Evolutionary conservation across 2,797 vertebrate species (phyloP).

Genomic region (Limosa lapponica): DNA sequence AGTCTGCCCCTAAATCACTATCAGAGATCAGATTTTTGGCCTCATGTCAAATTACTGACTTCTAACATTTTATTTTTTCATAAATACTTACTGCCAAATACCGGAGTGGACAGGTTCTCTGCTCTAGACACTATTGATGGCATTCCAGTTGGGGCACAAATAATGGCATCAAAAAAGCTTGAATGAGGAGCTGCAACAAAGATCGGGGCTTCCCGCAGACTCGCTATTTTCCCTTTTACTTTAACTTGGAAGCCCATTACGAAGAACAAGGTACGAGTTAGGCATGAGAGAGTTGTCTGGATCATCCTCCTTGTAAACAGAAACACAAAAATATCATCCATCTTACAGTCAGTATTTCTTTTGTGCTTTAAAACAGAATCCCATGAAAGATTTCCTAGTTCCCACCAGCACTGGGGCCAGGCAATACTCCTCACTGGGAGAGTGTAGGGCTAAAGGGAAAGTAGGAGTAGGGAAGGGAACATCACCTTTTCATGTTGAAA

Average conservation of each 20-base stretch:
- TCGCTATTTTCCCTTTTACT: constrained; percentile 85
- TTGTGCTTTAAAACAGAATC: neutral
- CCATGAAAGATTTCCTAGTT: neutral
- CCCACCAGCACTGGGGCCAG: neutral
- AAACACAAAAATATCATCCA: neutral
- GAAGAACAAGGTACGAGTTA: constrained; percentile 86
- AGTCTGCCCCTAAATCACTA: neutral
- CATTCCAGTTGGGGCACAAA: constrained; percentile 87
- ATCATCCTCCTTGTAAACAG: constrained; percentile 71
- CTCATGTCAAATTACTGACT: neutral
- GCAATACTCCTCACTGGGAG: rapidly evolving
- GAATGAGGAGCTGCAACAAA: constrained; percentile 94
- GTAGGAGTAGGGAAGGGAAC: neutral
- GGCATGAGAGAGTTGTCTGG: constrained; percentile 72
- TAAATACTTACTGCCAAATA: constrained; percentile 92
- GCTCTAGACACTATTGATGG: constrained; percentile 91
- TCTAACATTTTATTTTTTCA: neutral
- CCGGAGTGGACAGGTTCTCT: constrained; percentile 87
- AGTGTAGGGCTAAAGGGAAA: neutral
- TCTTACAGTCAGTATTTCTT: neutral
- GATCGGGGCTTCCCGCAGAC: constrained; percentile 86
- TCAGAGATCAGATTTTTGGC: neutral
- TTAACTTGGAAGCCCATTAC: constrained; percentile 91
- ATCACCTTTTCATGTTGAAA: neutral
- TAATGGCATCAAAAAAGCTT: constrained; percentile 92